Percentiles rank a stretch among this genome's conserved stretches.
These are phyloP conservation scores for Taenioides sp. DNA, from an alignment of 2,797 vertebrate species.

Conservation along the genomic window DNA sequence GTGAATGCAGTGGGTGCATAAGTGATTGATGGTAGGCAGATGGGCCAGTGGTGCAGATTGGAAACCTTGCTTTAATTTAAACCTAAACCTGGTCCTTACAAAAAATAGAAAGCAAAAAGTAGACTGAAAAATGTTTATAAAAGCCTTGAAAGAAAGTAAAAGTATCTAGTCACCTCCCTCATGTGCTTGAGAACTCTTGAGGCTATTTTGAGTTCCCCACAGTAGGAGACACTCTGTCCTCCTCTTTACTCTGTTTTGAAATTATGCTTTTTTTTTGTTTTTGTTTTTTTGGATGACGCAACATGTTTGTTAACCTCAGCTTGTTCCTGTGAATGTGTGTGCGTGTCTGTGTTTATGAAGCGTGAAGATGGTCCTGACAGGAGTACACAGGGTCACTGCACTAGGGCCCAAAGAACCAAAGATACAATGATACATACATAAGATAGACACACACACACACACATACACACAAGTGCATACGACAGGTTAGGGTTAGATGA, in stretches of 20 bases:
- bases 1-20: too few species aligned
- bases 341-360: slow-evolving; percentile 41
- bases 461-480: too few species aligned
- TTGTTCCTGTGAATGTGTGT: slow-evolving; percentile 34
- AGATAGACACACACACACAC: too few species aligned
- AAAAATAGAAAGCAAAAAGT: too few species aligned
- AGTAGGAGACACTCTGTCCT: slow-evolving; percentile 5
- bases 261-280: slow-evolving; percentile 16
- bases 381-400: slow-evolving; percentile 59
- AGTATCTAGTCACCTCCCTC: neutral
- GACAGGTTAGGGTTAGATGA: too few species aligned
- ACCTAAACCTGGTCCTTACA: too few species aligned
- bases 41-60: too few species aligned
- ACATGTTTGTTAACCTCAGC: slow-evolving; percentile 1
- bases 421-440: slow-evolving; percentile 33
- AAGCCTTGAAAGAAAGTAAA: neutral
- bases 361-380: slow-evolving; percentile 69
- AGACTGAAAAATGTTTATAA: neutral
- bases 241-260: slow-evolving; percentile 17
- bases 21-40: too few species aligned
- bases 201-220: slow-evolving; percentile 31
- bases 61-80: too few species aligned
- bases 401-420: slow-evolving; percentile 60
- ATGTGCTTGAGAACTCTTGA: neutral
- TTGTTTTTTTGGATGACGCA: slow-evolving; percentile 26